phyloP scores from a whole-genome alignment of 1,140 invertebrate genomes.

The Zophobas atratus region DNA sequence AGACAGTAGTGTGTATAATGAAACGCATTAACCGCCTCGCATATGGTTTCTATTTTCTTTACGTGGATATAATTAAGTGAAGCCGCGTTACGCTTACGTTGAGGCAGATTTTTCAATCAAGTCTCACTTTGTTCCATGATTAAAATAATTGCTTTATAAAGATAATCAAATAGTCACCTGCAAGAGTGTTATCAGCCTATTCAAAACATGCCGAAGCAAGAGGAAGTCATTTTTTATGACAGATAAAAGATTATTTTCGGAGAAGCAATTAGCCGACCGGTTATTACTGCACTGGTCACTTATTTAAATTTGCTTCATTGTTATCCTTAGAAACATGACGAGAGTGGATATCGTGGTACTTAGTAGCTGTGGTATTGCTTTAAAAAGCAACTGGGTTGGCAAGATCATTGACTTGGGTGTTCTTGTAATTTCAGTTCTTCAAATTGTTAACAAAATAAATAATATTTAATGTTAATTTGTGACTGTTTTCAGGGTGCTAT shows the following conservation, averaged over 20 bases:
- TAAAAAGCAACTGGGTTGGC: too few relatives aligned
- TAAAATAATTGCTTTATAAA: conserved; percentile 15
- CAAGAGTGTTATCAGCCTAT: background rate
- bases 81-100: background rate
- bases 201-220: conserved; percentile 3
- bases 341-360: too few relatives aligned
- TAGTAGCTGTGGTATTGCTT: too few relatives aligned
- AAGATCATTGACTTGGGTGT: too few relatives aligned
- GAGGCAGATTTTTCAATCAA: background rate
- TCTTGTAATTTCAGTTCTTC: too few relatives aligned
- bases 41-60: background rate
- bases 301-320: conserved; percentile 25
- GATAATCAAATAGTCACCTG: conserved; percentile 11
- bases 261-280: background rate
- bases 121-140: background rate
- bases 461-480: too few relatives aligned
- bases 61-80: background rate
- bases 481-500: too few relatives aligned
- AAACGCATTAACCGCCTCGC: conserved; percentile 5
- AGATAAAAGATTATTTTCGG: conserved; percentile 3
- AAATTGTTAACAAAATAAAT: too few relatives aligned
- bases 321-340: too few relatives aligned
- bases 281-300: background rate
- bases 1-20: background rate
- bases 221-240: background rate